These are phyloP conservation scores for Antechinus flavipes DNA, from an alignment of 2,113 vertebrate genomes.

Conservation along the genomic window DNA sequence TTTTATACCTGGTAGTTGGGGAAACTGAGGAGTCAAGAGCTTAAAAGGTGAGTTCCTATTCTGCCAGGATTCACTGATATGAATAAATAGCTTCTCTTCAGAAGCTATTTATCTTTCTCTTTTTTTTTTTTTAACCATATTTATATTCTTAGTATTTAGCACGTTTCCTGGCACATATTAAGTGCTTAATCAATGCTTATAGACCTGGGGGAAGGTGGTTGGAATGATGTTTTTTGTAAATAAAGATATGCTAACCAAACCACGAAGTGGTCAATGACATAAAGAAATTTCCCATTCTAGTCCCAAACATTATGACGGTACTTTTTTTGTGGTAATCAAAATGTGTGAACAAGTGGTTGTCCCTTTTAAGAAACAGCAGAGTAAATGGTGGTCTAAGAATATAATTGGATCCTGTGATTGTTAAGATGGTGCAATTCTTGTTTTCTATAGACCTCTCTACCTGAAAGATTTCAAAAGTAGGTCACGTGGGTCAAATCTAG, in stretches of 20 bases:
- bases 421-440: not conserved
- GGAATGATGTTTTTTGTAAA: not conserved
- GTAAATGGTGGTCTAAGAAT: not conserved
- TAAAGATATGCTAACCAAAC: not conserved
- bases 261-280: not conserved
- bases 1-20: slow-evolving; percentile 33
- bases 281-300: not conserved
- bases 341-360: not conserved
- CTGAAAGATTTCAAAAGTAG: not conserved
- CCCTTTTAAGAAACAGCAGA: not conserved
- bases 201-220: not conserved
- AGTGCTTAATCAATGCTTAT: not conserved
- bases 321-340: not conserved
- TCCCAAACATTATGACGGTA: not conserved
- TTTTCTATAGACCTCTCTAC: not conserved
- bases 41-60: no score
- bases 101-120: no score
- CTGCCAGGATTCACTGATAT: no score
- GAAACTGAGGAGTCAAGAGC: slow-evolving; percentile 60
- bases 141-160: no score
- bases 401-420: not conserved
- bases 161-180: no score
- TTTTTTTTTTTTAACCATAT: no score
- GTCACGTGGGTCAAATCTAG: not conserved
- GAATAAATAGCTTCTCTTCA: no score